Evolutionary conservation across 2,888 invertebrate species (phyloP), one percentile per base, ranked within the genome.

Genomic region (Salpingus planirostris): DNA sequence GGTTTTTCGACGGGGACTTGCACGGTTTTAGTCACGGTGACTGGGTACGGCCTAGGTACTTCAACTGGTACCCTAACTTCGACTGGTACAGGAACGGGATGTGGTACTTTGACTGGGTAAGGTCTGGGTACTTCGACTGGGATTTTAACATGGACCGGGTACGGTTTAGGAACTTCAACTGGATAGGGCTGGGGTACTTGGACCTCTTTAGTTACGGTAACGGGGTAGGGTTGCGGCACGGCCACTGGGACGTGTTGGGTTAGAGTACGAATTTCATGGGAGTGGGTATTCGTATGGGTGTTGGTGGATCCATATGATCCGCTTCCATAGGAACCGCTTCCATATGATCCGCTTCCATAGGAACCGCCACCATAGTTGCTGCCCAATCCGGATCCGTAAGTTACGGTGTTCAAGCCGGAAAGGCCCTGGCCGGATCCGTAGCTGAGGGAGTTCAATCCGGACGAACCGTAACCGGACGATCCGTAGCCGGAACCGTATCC

Each of bases 181-280:
- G 56, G 50, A 41, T 58, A 53, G 22, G 59, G 59, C 38, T 59
- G 54, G 11, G 59, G 54, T 14, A 59, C 54, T 18, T 48, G 47
- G 3, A 59, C 54, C 6, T 46, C 49, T 39, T 49, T 54, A 18
- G 47, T 49, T 5, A 57, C 49, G 21, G 43, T 40, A 10, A 62
- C 59, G 27, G 58, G 55, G 39, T 57, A 56, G 3, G 60, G 59
- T 39, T 59, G 52, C 12, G 60, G 54, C 29, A 60, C 57, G 13
- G 49, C 42, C n/a, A 60, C 55, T 28, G 50, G 38, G 10, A 55
- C 49, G 29, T 49, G 44, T 38, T 51, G 44, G 24, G 51, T 47
- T n/a, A 57, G 41, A 12, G 52, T 52, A 25, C 47, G 47, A 3
- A 52, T 38, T 14, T 47, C 43, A 23, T 48, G 49, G 15, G 33